A percentile compares a stretch with the other conserved stretches of the same genome.
Evolutionary conservation across 2,113 vertebrate genomes (phyloP).

Genomic region (Brachypteracias leptosomus): DNA sequence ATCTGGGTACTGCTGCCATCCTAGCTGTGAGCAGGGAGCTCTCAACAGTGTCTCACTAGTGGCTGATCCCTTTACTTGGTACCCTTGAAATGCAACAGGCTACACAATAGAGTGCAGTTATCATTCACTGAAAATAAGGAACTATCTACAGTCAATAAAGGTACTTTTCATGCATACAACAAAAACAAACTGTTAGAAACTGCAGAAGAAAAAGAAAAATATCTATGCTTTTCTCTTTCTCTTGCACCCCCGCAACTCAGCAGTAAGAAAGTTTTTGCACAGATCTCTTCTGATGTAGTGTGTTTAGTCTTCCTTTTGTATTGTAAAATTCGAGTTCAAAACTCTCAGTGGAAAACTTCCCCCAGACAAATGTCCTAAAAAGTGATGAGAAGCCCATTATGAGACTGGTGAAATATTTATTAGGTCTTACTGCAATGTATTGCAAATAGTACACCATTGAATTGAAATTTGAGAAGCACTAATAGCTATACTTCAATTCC

Average conservation of each 20-base stretch:
- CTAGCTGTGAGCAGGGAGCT: constrained; percentile 8
- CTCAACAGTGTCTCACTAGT: constrained; percentile 65
- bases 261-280: not conserved
- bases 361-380: not conserved
- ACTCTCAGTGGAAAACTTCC: not conserved
- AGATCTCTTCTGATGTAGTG: not conserved
- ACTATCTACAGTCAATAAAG: not conserved
- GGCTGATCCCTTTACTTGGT: constrained; percentile 75
- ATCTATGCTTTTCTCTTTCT: not conserved
- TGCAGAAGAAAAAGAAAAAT: not conserved
- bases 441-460: not conserved
- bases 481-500: not conserved
- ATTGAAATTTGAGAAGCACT: not conserved
- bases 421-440: not conserved
- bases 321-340: not conserved
- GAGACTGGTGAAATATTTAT: not conserved
- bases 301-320: not conserved
- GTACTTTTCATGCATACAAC: not conserved
- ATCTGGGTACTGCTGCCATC: not conserved
- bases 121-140: not conserved
- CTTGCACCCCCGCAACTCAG: not conserved
- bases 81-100: constrained; percentile 75
- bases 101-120: constrained; percentile 24
- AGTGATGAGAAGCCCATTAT: not conserved
- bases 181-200: not conserved